Evolutionary conservation across 2,113 vertebrate genomes (phyloP), one percentile per base, ranked within the genome.

Genomic region (Protomyctophum bolini): DNA sequence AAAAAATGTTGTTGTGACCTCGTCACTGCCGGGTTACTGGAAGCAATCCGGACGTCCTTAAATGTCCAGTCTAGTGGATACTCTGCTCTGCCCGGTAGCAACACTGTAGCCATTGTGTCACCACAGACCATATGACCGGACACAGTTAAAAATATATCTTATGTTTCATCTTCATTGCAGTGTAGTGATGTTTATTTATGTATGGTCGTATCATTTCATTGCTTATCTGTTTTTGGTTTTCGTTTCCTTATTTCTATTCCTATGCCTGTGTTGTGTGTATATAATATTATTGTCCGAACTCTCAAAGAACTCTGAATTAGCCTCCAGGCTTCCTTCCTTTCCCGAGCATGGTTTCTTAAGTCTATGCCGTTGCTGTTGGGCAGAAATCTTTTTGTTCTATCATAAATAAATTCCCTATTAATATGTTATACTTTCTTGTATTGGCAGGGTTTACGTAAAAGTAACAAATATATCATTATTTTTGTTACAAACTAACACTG

Each of bases 21-120:
- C 64, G 66, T 77, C 76, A 67, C 65, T 77, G 79, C 77, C 76
- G 10, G 46, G 65, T 87, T 91, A 91, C 82, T 86, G 83, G 85
- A 72, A 68, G 75, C 79, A 74, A 66, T 73, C 57, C 50, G 3
- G 9, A 45, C 33, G 70, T 72, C 77, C 66, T 76, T 46, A 69
- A 81, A 77, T 49, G 69, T 75, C 81, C 6, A n/a, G 73, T 56
- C 64, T 65, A 64, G 68, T 80, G 82, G 76, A 80, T 76, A 60
- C 73, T 52, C 52, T 66, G 63, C 78, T 74, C 70, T 82, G 54
- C 57, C 6, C 64, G 75, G 73, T 75, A 69, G 78, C 51, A 79
- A 70, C 59, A 57, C 57, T 48, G 59, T 48, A 58, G 60, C 58
- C 69, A 66, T 71, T 74, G 58, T 60, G 66, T 58, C 58, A 65